phyloP scores from a whole-genome alignment of 2,113 vertebrate genomes.

The Trematocara stigmaticum region DNA sequence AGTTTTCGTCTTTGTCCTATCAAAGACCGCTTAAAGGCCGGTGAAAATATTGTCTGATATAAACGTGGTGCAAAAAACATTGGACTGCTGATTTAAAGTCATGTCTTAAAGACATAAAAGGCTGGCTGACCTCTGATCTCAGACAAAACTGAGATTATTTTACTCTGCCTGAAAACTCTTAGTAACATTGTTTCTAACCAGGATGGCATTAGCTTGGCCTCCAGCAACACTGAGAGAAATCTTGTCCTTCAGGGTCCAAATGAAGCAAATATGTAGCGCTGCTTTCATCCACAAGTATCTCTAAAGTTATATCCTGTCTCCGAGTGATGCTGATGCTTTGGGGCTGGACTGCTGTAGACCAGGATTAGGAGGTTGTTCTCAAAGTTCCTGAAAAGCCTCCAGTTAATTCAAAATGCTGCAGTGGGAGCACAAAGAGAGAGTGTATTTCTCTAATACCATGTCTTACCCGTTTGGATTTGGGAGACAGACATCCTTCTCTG shows the following conservation, averaged over 20 bases:
- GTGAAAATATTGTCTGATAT: background rate
- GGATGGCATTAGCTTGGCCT: background rate
- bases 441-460: background rate
- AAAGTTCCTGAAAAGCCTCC: background rate
- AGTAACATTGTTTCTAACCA: background rate
- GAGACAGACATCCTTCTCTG: background rate
- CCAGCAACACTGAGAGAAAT: background rate
- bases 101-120: background rate
- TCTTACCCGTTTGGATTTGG: background rate
- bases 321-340: background rate
- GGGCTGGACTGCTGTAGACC: background rate
- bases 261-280: background rate
- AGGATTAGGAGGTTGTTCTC: background rate
- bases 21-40: background rate
- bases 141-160: background rate
- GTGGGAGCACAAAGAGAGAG: background rate
- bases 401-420: background rate
- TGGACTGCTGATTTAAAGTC: background rate
- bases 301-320: background rate
- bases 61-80: rapidly evolving
- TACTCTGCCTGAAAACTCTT: background rate
- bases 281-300: background rate
- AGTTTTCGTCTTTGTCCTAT: background rate
- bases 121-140: background rate
- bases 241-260: background rate